These are phyloP conservation scores for Epicauta chinensis DNA, from an alignment of 1,140 invertebrate genomes.

Conservation along the genomic window DNA sequence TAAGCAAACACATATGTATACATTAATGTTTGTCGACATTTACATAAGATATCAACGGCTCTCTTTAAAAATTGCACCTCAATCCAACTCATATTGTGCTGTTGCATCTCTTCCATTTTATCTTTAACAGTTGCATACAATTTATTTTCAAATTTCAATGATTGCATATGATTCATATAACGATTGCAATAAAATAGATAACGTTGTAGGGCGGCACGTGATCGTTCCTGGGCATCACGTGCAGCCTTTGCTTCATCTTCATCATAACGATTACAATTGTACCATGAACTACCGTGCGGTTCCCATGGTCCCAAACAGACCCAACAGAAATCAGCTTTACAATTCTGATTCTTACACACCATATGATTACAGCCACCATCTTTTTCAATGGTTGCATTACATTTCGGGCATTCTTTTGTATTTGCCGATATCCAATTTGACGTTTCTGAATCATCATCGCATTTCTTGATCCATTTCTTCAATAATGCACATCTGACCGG, in stretches of 20 bases:
- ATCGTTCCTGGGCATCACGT: conserved; percentile 91
- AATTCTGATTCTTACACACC: conserved; percentile 71
- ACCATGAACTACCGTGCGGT: conserved; percentile 70
- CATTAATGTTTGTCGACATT: conserved; percentile 65
- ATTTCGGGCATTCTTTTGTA: conserved; percentile 76
- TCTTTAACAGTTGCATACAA: conserved; percentile 52
- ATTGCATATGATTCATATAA: conserved; percentile 75
- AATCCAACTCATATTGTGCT: conserved; percentile 75
- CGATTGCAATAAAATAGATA: conserved; percentile 99
- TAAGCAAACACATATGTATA: conserved; percentile 72
- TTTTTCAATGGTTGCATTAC: conserved; percentile 68
- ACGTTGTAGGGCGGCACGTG: conserved; percentile 82
- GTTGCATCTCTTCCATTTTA: conserved; percentile 77
- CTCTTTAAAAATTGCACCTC: conserved; percentile 65
- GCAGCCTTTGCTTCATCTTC: conserved; percentile 96
- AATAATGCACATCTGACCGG: conserved; percentile 64
- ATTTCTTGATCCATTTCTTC: conserved; percentile 71
- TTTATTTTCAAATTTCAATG: conserved; percentile 69
- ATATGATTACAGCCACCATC: conserved; percentile 77
- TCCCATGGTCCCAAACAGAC: conserved; percentile 74
- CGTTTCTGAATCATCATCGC: conserved; percentile 74
- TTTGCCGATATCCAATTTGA: conserved; percentile 76
- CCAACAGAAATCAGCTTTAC: conserved; percentile 76
- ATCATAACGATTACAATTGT: conserved; percentile 68
- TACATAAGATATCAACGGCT: conserved; percentile 62